These are phyloP conservation scores for Oreochromis mossambicus DNA, from an alignment of 2,797 vertebrate genomes.

Conservation along the genomic window DNA sequence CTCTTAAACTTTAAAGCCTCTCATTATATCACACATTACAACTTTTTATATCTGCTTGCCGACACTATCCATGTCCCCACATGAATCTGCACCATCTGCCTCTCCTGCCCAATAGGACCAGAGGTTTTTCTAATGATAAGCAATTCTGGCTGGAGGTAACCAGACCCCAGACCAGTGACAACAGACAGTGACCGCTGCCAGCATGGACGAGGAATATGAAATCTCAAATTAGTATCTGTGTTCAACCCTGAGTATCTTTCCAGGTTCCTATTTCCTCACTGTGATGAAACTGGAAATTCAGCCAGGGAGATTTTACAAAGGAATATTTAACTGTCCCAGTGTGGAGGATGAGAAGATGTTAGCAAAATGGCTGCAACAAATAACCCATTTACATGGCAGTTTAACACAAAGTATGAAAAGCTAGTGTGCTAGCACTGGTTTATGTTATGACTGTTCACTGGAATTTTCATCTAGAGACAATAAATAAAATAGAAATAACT, in stretches of 20 bases:
- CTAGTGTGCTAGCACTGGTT: background rate
- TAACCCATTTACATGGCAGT: background rate
- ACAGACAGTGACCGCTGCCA: background rate
- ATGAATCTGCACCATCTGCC: background rate
- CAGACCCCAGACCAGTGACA: constrained; percentile 3
- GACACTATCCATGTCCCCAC: background rate
- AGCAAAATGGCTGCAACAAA: background rate
- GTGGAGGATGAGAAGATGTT: background rate
- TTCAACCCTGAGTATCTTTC: background rate
- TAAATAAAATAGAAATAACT: background rate
- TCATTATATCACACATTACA: background rate
- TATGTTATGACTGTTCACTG: background rate
- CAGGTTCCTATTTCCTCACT: background rate
- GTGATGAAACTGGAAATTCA: background rate
- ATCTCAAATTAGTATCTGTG: constrained; percentile 25
- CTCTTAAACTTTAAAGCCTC: background rate
- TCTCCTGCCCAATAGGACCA: background rate
- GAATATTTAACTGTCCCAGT: background rate
- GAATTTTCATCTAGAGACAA: background rate
- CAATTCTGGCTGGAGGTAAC: constrained; percentile 5
- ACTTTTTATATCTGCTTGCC: background rate
- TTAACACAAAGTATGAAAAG: background rate
- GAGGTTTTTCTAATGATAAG: constrained; percentile 11
- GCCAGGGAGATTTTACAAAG: background rate
- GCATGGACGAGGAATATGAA: background rate